Conservation (phyloP, 2,888 invertebrate species). For the Hypena proboscidalis region DNA sequence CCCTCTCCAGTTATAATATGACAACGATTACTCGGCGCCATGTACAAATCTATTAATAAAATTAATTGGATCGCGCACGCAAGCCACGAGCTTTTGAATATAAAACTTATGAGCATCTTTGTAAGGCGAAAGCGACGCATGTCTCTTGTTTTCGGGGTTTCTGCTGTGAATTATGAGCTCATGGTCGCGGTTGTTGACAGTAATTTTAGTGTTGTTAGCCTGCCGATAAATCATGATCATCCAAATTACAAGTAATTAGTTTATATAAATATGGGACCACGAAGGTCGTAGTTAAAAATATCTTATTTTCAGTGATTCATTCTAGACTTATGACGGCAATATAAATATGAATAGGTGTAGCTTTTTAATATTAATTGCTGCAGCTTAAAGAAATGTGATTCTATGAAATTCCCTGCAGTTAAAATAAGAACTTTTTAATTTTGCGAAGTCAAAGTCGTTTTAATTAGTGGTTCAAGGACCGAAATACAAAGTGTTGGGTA, state of each 20-base stretch:
- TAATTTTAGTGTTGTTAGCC: constrained; percentile 53
- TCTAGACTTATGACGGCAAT: constrained; percentile 24
- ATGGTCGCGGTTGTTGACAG: constrained; percentile 44
- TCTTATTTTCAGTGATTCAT: constrained; percentile 48
- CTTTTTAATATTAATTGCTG: constrained; percentile 4
- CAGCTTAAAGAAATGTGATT: too few species aligned
- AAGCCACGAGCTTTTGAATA: constrained; percentile 38
- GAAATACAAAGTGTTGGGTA: constrained; percentile 55
- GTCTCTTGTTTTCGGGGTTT: constrained; percentile 40
- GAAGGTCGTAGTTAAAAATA: constrained; percentile 54
- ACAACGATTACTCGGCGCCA: constrained; percentile 38
- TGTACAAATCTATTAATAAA: constrained; percentile 47
- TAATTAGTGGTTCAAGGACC: constrained; percentile 53
- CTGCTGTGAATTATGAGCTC: constrained; percentile 46
- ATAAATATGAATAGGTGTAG: constrained; percentile 13
- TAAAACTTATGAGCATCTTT: constrained; percentile 42
- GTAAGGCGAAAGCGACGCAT: constrained; percentile 40
- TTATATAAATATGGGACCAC: constrained; percentile 36
- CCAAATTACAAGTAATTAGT: constrained; percentile 51
- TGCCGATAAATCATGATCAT: constrained; percentile 48
- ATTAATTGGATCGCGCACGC: constrained; percentile 46
- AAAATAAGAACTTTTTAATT: constrained; percentile 8
- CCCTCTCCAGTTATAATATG: constrained; percentile 29
- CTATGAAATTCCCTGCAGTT: background rate
- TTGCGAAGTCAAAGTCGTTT: constrained; percentile 37